Conservation (phyloP, 2,888 invertebrate genomes). For the Prostheceraeus crozeri region DNA sequence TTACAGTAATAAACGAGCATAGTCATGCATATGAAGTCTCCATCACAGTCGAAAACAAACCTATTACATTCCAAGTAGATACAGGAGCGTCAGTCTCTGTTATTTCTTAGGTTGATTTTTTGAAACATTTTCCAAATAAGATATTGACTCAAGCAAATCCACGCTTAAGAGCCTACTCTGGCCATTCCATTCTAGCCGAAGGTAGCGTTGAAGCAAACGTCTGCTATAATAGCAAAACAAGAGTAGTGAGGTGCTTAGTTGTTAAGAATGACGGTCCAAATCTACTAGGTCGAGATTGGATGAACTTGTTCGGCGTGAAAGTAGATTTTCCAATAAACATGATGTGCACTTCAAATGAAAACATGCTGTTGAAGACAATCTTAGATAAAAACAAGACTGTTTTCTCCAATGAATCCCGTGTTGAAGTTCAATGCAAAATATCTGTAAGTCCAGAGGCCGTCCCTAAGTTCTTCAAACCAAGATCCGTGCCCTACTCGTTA, state of each 20-base stretch:
- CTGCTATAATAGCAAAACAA: background rate
- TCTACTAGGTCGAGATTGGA: conserved; percentile 22
- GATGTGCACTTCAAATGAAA: no score
- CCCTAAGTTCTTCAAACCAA: conserved; percentile 5
- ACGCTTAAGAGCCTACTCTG: background rate
- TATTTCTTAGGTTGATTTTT: conserved; percentile 1
- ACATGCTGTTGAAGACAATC: no score
- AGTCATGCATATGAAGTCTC: no score
- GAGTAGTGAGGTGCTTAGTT: background rate
- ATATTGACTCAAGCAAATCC: background rate
- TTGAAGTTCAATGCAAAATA: conserved; percentile 7
- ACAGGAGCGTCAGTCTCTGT: conserved; percentile 20
- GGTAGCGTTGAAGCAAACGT: background rate
- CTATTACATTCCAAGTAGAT: conserved; percentile 14
- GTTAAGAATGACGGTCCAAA: background rate
- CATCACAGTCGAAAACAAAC: no score
- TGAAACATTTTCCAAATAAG: background rate
- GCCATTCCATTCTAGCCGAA: background rate
- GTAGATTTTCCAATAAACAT: no score
- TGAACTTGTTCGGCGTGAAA: background rate
- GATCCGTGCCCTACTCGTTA: conserved; percentile 4
- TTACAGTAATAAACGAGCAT: no score
- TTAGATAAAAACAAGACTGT: no score
- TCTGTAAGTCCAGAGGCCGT: background rate
- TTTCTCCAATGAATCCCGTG: no score